Base-by-base conservation (phyloP, 2,888 invertebrate genomes). In the Caradrina clavipalpis region DNA sequence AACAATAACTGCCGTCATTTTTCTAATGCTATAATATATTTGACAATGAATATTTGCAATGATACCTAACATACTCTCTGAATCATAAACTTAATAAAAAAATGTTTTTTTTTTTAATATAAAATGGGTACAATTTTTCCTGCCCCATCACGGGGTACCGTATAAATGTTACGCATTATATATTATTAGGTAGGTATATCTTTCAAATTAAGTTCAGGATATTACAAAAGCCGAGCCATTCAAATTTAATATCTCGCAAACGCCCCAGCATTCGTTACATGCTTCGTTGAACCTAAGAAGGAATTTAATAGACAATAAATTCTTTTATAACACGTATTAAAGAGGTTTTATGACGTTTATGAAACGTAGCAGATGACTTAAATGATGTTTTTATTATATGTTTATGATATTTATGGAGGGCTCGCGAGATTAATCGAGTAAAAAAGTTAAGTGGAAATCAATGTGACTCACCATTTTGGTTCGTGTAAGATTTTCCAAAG, bases 241-340 rank as follows among this genome's bases (percentile, higher is more conserved):
- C 51, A 67, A 68, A 81, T 74, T 79, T 73, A 78, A 81, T 80
- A 81, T 70, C 62, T 59, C 56, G 35, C 22, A 42, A 76, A 80
- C 55, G 63, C 57, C 54, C 53, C 56, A 61, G 55, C 60, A 78
- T 81, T 81, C 63, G 61, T 73, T 69, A 67, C 73, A 73, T 26
- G 81, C 69, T 64, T 74, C 79, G 74, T 81, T 81, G 81, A 61
- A 61, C 65, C 39, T 69, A 63, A 77, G 62, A 81, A 64, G 54
- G 57, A 69, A 74, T 69, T 77, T 78, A 79, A 81, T 80, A 74
- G 82, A 66, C 73, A 60, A 78, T 73, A 66, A 66, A 76, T 67
- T 70, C 55, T 69, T 69, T 78, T 68, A 73, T 35, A 66, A 53
- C 60, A 66, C 53, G 57, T 65, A 55, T 61, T 78, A 67, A 62